A percentile compares a stretch with the other conserved stretches of the same genome.
phyloP scores from a whole-genome alignment of 2,797 vertebrate species.

The Gadopsis marmoratus region DNA sequence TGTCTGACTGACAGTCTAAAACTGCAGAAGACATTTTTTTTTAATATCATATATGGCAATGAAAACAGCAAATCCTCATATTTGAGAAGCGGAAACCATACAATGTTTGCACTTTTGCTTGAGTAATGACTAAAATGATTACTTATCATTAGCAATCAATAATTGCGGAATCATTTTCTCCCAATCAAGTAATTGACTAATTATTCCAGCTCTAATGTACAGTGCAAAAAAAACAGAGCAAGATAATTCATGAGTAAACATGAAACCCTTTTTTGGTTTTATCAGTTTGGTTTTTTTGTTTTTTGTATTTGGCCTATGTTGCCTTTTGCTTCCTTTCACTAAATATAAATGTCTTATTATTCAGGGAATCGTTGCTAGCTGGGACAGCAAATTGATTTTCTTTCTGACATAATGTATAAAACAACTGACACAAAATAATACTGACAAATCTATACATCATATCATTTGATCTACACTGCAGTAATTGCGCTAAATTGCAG shows the following conservation, averaged over 20 bases:
- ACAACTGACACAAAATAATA: neutral
- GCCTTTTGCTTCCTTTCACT: neutral
- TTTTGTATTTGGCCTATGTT: neutral
- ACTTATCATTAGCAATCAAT: neutral
- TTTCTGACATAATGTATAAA: neutral
- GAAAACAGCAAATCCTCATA: neutral
- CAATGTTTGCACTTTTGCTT: neutral
- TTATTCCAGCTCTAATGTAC: neutral
- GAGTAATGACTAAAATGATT: no score
- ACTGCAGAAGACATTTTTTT: neutral
- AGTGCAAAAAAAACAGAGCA: neutral
- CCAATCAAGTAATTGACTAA: neutral
- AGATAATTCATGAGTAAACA: neutral
- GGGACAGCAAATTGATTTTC: neutral
- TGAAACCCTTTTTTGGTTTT: neutral
- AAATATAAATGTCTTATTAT: neutral
- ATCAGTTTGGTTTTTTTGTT: no score
- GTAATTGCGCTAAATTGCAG: constrained; percentile 11
- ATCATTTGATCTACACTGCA: constrained; percentile 1
- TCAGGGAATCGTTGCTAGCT: neutral
- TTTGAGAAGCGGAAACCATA: no score
- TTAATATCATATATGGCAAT: neutral
- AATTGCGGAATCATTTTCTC: neutral
- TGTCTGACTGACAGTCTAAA: neutral
- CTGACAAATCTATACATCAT: neutral